Conservation (phyloP, 1,140 invertebrate genomes). For the Nasonia giraulti region DNA sequence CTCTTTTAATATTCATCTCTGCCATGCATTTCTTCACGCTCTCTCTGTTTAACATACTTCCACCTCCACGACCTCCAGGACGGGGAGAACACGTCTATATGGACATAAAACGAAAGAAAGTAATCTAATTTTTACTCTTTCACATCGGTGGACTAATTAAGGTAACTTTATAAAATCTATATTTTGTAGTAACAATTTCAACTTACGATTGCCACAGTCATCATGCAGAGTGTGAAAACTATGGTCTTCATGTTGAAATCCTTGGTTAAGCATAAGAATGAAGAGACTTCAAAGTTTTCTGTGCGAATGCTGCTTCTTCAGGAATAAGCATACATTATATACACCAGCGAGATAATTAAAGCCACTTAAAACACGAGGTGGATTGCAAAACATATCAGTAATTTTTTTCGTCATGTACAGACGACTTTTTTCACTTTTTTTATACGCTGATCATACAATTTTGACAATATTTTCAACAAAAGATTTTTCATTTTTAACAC, state of each 20-base stretch:
- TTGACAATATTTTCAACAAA: not conserved
- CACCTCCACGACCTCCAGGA: too few species aligned
- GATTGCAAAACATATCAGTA: not conserved
- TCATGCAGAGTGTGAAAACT: not conserved
- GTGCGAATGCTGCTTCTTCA: not conserved
- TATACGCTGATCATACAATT: not conserved
- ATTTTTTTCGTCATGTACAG: not conserved
- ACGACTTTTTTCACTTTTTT: not conserved
- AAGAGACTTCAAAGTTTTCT: not conserved
- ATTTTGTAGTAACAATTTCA: not conserved
- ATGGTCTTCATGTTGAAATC: not conserved
- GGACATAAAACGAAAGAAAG: not conserved
- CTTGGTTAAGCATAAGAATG: too few species aligned
- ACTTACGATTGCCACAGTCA: not conserved
- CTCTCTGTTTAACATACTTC: not conserved
- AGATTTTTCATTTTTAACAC: not conserved
- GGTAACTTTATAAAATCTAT: not conserved
- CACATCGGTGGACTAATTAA: too few species aligned
- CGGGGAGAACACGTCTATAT: not conserved
- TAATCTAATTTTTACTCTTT: not conserved
- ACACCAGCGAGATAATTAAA: not conserved
- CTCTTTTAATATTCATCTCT: not conserved
- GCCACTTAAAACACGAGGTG: not conserved
- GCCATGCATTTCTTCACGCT: not conserved
- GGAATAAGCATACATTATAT: not conserved